Base-by-base conservation (phyloP, 2,888 invertebrate species). In the Clivina fossor region DNA sequence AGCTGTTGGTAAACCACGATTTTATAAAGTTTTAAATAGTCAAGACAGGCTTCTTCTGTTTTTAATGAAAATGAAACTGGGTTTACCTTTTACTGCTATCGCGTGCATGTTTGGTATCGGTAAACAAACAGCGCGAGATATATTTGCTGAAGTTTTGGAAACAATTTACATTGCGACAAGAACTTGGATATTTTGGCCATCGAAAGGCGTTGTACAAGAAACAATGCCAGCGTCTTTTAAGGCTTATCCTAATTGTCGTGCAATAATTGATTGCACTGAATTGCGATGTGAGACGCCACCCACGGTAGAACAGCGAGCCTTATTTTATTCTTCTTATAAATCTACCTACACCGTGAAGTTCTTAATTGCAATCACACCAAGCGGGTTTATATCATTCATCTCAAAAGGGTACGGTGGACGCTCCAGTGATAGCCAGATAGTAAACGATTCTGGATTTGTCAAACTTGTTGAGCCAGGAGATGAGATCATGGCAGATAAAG, bases 331-430 rank as follows among this genome's bases (percentile, higher is more conserved):
- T 22, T 2, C 15, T 4, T 57, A 57, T 15, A 57, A 57, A 53
- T 40, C 22, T 4, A 8, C 1, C 59, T 61, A 40, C 20, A 57
- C 53, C 28, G 54, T 46, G 2, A 59, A 53, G 37, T 53, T 26
- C 38, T 24, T 59, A 2, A 8, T 53, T 8, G 59, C 44, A 5
- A 57, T 57, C 18, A 32, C 38, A 4, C 63, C 63, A 4, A 55
- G 41, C 33, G 63, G 65, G 15, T 40, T 48, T 7, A 63, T 66
- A 16, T 55, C 57, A 15, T 62, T 63, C 43, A 18, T 65, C 4
- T 65, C 63, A 7, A 62, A 64, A 50, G 60, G 60, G 3, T 64
- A 63, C 44, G 64, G 63, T 5, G 64, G 62, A 13, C 13, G 59
- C 32, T 32, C 60, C 2, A 61, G 59, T 9, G 63, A 66, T 48